phyloP scores from a whole-genome alignment of 2,888 invertebrate genomes.

The Hirtodrosophila cameraria region DNA sequence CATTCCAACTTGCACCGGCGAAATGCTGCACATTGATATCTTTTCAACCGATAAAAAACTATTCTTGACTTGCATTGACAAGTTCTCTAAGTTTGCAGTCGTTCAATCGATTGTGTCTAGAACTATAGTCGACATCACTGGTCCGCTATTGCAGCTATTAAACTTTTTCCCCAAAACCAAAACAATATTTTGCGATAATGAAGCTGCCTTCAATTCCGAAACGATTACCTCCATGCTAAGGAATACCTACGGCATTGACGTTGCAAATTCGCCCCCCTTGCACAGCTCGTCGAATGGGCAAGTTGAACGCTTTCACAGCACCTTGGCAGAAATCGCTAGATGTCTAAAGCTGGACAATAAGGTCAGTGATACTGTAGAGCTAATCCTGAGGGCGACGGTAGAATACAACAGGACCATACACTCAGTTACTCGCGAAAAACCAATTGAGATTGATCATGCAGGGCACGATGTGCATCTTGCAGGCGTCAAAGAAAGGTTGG shows the following conservation, averaged over 20 bases:
- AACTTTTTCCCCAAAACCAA: too few relatives aligned
- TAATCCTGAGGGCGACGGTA: constrained; percentile 5
- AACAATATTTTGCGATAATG: constrained; percentile 26
- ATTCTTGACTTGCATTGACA: constrained; percentile 26
- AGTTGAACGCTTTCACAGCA: constrained; percentile 22
- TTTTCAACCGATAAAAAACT: not conserved
- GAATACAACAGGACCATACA: constrained; percentile 2
- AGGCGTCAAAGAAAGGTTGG: not conserved
- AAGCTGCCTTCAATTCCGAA: constrained; percentile 25
- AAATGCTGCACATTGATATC: too few relatives aligned
- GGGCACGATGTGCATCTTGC: not conserved
- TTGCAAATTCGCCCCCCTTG: constrained; percentile 21
- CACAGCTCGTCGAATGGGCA: constrained; percentile 22
- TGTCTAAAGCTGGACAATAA: constrained; percentile 12
- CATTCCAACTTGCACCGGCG: too few relatives aligned
- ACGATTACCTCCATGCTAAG: not conserved
- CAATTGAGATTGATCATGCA: too few relatives aligned
- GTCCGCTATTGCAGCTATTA: too few relatives aligned
- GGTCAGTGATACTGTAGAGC: constrained; percentile 4
- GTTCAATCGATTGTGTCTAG: constrained; percentile 19
- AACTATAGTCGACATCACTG: constrained; percentile 6
- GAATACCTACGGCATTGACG: not conserved
- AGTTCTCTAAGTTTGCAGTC: constrained; percentile 29
- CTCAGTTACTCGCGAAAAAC: not conserved
- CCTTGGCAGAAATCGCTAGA: constrained; percentile 3